Percentiles rank a stretch among this genome's conserved stretches.
phyloP scores from a whole-genome alignment of 2,113 vertebrate species.

The Cyprinodon variegatus region DNA sequence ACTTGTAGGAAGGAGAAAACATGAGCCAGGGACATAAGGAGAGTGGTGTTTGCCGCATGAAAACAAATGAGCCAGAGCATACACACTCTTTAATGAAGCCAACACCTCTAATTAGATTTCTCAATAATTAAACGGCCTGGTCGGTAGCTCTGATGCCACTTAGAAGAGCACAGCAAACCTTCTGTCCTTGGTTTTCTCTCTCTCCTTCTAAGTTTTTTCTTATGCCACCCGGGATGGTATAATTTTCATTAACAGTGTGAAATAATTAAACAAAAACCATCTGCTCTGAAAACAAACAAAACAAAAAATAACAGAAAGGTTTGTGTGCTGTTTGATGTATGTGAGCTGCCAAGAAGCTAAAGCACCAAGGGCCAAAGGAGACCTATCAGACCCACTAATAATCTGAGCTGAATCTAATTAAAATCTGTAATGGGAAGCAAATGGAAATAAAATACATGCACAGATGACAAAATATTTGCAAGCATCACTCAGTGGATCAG shows the following conservation, averaged over 20 bases:
- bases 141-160: constrained; percentile 40
- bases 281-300: constrained; percentile 13
- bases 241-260: constrained; percentile 44
- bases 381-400: constrained; percentile 57
- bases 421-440: constrained; percentile 59
- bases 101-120: constrained; percentile 53
- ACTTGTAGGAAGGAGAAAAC: constrained; percentile 13
- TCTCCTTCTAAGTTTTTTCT: constrained; percentile 29
- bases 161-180: constrained; percentile 30
- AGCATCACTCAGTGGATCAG: constrained; percentile 11
- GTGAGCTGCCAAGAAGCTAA: constrained; percentile 15
- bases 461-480: constrained; percentile 3
- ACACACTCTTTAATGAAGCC: constrained; percentile 55
- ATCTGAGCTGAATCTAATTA: constrained; percentile 64
- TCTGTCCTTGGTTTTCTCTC: constrained; percentile 39
- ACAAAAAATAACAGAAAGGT: neutral
- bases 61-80: constrained; percentile 55
- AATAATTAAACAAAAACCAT: constrained; percentile 37
- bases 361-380: constrained; percentile 22
- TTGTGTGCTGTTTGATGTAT: constrained; percentile 24
- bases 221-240: constrained; percentile 13
- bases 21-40: neutral
- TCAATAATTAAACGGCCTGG: constrained; percentile 65
- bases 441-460: constrained; percentile 21
- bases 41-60: constrained; percentile 13